Percentiles rank a stretch among this genome's conserved stretches.
phyloP scores from a whole-genome alignment of 2,797 vertebrate species.

The Holocentrus rufus region DNA sequence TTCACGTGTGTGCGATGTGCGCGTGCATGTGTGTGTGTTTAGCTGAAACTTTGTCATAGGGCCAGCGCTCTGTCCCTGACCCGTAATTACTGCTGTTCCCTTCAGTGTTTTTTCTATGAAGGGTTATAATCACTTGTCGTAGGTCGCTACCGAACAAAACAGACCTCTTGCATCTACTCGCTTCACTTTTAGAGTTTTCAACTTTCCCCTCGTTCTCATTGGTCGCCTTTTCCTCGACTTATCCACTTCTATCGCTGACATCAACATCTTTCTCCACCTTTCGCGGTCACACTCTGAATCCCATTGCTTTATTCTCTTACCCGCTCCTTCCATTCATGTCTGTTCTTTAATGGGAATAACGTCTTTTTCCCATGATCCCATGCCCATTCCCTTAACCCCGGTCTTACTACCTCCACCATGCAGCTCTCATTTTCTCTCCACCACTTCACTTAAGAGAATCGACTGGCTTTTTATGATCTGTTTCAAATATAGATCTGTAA shows the following conservation, averaged over 20 bases:
- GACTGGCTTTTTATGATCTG: constrained; percentile 50
- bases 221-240: constrained; percentile 10
- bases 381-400: background rate
- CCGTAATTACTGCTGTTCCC: constrained; percentile 41
- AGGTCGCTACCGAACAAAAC: constrained; percentile 29
- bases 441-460: constrained; percentile 53
- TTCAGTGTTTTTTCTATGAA: constrained; percentile 23
- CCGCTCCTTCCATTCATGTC: constrained; percentile 59
- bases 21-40: constrained; percentile 21
- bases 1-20: background rate
- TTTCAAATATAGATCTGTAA: constrained; percentile 66
- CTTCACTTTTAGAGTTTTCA: constrained; percentile 12
- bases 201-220: background rate
- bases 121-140: constrained; percentile 38
- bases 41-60: constrained; percentile 40
- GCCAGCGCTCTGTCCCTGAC: constrained; percentile 29
- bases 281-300: constrained; percentile 53
- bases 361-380: constrained; percentile 31
- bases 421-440: constrained; percentile 45
- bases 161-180: background rate
- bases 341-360: constrained; percentile 56
- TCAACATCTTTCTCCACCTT: constrained; percentile 34
- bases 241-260: constrained; percentile 2
- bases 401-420: constrained; percentile 25
- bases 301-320: constrained; percentile 44